These are phyloP conservation scores for Psittacara wagleri DNA, from an alignment of 2,113 vertebrate species.

Conservation along the genomic window DNA sequence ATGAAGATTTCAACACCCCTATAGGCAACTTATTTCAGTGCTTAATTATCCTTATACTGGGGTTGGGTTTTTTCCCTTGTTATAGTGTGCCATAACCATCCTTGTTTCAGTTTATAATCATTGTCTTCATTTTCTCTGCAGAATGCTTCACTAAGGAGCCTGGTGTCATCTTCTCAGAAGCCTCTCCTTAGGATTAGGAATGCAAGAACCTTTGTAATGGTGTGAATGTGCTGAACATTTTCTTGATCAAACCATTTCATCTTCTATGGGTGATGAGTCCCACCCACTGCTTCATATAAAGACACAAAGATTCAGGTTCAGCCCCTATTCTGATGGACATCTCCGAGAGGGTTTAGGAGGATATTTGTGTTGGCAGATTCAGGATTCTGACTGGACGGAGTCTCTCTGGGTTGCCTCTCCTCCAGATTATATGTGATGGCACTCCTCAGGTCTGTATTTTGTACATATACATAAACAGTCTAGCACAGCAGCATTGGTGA, in stretches of 20 bases:
- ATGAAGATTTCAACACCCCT: neutral
- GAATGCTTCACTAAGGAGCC: neutral
- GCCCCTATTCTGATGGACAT: neutral
- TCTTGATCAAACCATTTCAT: neutral
- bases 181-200: neutral
- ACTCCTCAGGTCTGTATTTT: neutral
- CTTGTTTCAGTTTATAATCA: neutral
- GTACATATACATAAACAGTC: neutral
- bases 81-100: neutral
- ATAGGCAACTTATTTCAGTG: neutral
- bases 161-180: neutral
- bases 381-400: neutral
- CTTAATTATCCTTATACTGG: neutral
- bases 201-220: neutral
- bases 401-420: neutral
- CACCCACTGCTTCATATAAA: neutral
- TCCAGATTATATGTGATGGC: neutral
- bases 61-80: rapidly evolving
- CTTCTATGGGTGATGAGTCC: neutral
- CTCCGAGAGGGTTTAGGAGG: neutral
- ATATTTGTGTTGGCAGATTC: neutral
- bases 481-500: neutral
- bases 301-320: neutral
- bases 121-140: neutral
- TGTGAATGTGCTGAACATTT: neutral